Evolutionary conservation across 2,888 invertebrate genomes (phyloP).

Genomic region (Dynastes hyllus): DNA sequence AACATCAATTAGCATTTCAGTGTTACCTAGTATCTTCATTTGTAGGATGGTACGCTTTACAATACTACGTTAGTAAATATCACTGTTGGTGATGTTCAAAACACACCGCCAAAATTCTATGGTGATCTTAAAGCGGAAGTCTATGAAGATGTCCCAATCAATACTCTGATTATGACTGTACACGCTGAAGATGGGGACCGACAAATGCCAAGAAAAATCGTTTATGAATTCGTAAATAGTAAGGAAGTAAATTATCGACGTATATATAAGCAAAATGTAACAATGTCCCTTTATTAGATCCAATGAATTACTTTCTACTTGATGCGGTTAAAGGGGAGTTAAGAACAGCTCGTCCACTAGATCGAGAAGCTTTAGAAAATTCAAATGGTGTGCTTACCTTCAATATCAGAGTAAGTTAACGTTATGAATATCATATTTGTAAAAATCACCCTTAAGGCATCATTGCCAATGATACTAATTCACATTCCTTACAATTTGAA

Average conservation of each 20-base stretch:
- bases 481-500: no score
- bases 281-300: slow-evolving; percentile 76
- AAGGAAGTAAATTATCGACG: slow-evolving; percentile 67
- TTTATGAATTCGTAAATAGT: slow-evolving; percentile 88
- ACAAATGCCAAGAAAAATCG: slow-evolving; percentile 85
- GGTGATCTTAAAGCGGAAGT: slow-evolving; percentile 87
- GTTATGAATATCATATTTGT: no score
- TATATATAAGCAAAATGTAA: no score
- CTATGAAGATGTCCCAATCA: slow-evolving; percentile 88
- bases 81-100: slow-evolving; percentile 89
- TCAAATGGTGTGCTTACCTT: slow-evolving; percentile 86
- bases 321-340: slow-evolving; percentile 87
- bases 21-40: neutral
- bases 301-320: slow-evolving; percentile 88
- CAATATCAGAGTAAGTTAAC: slow-evolving; percentile 77
- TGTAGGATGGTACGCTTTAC: slow-evolving; percentile 85
- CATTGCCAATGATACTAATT: no score
- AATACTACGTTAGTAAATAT: slow-evolving; percentile 84
- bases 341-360: slow-evolving; percentile 87
- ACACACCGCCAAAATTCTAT: slow-evolving; percentile 88
- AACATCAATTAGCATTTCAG: neutral
- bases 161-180: slow-evolving; percentile 84
- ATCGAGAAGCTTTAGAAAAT: slow-evolving; percentile 87
- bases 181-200: slow-evolving; percentile 90
- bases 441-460: no score